These are phyloP conservation scores for Remorina albescens DNA, from an alignment of 2,797 vertebrate genomes.

Conservation along the genomic window DNA sequence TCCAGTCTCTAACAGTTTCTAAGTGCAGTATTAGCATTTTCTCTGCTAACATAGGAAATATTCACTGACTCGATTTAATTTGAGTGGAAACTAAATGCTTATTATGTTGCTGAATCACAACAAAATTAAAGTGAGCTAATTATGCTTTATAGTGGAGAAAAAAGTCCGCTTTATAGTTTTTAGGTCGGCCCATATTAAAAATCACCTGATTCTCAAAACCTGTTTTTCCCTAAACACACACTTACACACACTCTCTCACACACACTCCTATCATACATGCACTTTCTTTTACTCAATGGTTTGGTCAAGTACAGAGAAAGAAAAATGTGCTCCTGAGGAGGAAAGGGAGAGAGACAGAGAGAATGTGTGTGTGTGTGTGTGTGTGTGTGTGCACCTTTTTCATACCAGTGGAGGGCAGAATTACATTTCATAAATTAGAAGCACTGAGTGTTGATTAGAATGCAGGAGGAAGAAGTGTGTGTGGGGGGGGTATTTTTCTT, in stretches of 20 bases:
- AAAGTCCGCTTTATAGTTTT: slow-evolving; percentile 60
- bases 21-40: slow-evolving; percentile 32
- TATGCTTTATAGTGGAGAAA: slow-evolving; percentile 47
- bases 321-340: slow-evolving; percentile 45
- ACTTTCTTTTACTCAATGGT: slow-evolving; percentile 32
- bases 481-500: slow-evolving; percentile 3
- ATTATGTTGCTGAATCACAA: slow-evolving; percentile 58
- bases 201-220: slow-evolving; percentile 62
- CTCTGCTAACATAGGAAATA: slow-evolving; percentile 50
- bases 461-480: slow-evolving; percentile 55
- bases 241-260: slow-evolving; percentile 27
- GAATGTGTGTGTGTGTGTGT: slow-evolving; percentile 42
- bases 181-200: slow-evolving; percentile 48
- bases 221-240: slow-evolving; percentile 57
- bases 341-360: not conserved
- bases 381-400: slow-evolving; percentile 82
- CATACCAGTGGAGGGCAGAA: slow-evolving; percentile 98
- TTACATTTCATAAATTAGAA: slow-evolving; percentile 94
- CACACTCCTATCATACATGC: slow-evolving; percentile 23
- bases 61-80: slow-evolving; percentile 60
- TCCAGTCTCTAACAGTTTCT: slow-evolving; percentile 19
- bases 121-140: slow-evolving; percentile 69
- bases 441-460: slow-evolving; percentile 78
- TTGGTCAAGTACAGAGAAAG: slow-evolving; percentile 36
- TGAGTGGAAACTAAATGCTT: slow-evolving; percentile 57